Evolutionary conservation across 1,140 invertebrate genomes (phyloP).

Genomic region (Eufriesea mexicana): DNA sequence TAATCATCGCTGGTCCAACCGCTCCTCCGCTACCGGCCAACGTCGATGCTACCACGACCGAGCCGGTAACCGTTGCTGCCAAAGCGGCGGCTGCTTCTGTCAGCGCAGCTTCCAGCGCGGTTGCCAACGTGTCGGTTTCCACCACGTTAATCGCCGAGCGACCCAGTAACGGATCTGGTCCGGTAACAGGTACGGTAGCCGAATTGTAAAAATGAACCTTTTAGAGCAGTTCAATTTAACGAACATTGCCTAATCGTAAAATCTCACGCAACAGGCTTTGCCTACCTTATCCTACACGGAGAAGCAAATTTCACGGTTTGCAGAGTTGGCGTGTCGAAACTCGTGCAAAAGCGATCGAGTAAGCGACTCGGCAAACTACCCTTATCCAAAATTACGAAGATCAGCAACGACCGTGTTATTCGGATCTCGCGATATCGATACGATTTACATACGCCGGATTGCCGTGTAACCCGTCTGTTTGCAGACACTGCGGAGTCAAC

Average conservation of each 20-base stretch:
- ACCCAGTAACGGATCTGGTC: background rate
- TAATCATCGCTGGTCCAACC: slow-evolving; percentile 28
- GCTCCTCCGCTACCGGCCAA: slow-evolving; percentile 13
- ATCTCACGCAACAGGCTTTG: no score
- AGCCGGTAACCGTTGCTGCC: background rate
- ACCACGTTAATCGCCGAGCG: background rate
- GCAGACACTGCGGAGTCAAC: slow-evolving; percentile 6
- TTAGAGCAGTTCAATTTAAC: background rate
- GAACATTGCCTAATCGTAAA: no score
- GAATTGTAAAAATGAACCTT: no score
- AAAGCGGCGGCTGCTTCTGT: background rate
- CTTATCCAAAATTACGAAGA: background rate
- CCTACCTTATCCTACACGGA: no score
- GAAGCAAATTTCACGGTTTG: no score
- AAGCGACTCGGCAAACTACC: background rate
- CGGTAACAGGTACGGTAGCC: background rate
- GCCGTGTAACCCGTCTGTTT: background rate
- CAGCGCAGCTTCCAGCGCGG: background rate
- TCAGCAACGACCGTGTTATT: background rate
- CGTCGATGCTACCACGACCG: background rate
- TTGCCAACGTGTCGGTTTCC: background rate
- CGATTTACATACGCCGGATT: background rate
- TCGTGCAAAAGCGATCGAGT: no score
- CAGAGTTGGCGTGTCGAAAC: no score
- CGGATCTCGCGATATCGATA: background rate